phyloP scores from a whole-genome alignment of 2,797 vertebrate species.

The Euphonia xanthogaster region DNA sequence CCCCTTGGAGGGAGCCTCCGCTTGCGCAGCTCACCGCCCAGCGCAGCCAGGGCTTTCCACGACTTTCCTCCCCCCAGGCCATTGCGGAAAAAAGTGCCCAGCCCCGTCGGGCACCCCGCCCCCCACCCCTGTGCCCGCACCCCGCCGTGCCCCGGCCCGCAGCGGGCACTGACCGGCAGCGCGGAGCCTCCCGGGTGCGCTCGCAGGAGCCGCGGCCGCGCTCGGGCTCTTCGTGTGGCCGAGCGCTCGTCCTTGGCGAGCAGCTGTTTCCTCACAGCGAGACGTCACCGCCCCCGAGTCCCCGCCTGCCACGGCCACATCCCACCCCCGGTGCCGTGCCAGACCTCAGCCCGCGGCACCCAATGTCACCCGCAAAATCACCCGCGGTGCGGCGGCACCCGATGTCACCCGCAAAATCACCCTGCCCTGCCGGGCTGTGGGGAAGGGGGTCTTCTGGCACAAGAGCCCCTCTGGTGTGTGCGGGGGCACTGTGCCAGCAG shows the following conservation, averaged over 20 bases:
- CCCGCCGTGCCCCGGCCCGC: not conserved
- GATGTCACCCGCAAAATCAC: rapidly evolving
- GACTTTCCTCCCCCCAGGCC: not conserved
- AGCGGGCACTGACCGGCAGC: not conserved
- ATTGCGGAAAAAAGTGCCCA: not conserved
- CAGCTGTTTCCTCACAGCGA: not conserved
- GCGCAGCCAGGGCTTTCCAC: not conserved
- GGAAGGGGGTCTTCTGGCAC: not conserved
- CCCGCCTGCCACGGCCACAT: not conserved
- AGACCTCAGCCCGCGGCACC: not conserved
- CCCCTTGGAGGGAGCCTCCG: not conserved
- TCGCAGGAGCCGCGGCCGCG: not conserved
- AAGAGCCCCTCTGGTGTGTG: rapidly evolving
- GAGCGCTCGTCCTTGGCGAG: conserved; percentile 12
- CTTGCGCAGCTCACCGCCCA: not conserved
- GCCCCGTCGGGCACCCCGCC: not conserved
- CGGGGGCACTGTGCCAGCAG: not conserved
- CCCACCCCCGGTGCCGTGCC: not conserved
- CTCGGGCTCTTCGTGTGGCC: not conserved
- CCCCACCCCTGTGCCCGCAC: not conserved
- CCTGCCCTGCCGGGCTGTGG: not conserved
- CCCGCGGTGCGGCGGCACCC: rapidly evolving
- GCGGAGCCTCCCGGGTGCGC: not conserved
- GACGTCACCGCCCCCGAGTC: not conserved
- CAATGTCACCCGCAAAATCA: rapidly evolving